Base-by-base conservation (phyloP, 1,140 invertebrate genomes). In the Aphidius gifuensis region DNA sequence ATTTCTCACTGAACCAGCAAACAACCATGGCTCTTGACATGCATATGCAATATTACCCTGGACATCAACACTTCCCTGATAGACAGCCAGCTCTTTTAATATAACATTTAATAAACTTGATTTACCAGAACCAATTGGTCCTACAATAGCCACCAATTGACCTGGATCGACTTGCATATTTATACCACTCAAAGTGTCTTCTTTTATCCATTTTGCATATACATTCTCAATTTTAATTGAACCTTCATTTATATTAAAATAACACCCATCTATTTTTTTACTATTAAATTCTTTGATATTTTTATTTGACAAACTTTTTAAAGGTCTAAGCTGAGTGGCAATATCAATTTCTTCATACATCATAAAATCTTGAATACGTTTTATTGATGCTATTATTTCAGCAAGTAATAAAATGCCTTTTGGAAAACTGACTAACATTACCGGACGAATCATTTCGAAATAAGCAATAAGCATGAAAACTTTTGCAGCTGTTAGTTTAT, bases 71-170 rank as follows among this genome's bases (percentile, higher is more conserved):
- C 71, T 74, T 2, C 90, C 90, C 8, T 73, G 56, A 0, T 68
- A 71, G 5, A 86, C 66, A 16, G 85, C 85, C 6, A 94, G 72
- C 73, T 96, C 93, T 9, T 87, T 84, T 0, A 96, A 76, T 45
- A 95, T 84, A 0, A 89, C 84, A 71, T 93, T 87, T 0, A 96
- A 77, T 1, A 96, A 78, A 6, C 92, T 86, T 0, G 83, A 85
- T 69, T 94, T 94, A 11, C 92, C 91, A 0, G 87, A 83, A 6
- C 91, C 91, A 42, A 94, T 91, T 45, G 87, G 86, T 4, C 92
- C 92, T 46, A 94, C 87, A 4, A 94, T 79, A 0, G 88, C 88
- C 0, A 90, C 76, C 9, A 93, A 70, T 40, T 89, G 82, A 8
- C 87, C 86, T 4, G 86, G 82, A 63, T 84, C 83, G 23, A 90